These are phyloP conservation scores for Acrossocheilus wenchowensis DNA, from an alignment of 2,797 vertebrate species.

Conservation along the genomic window DNA sequence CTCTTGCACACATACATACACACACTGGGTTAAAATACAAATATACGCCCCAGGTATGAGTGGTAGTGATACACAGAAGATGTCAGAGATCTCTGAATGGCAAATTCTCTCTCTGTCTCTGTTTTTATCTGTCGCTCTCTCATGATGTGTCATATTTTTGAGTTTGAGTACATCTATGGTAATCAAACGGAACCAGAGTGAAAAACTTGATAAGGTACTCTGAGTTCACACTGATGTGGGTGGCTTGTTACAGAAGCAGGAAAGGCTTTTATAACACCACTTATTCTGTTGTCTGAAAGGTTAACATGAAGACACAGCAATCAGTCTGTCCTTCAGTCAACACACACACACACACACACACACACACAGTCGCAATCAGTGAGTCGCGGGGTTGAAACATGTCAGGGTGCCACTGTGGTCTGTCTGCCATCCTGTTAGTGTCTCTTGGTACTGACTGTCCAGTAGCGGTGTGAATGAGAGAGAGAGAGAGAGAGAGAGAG, in stretches of 20 bases:
- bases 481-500: neutral
- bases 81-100: slow-evolving; percentile 11
- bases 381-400: slow-evolving; percentile 16
- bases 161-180: neutral
- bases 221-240: slow-evolving; percentile 11
- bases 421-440: slow-evolving; percentile 39
- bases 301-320: slow-evolving; percentile 54
- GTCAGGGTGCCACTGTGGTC: slow-evolving; percentile 32
- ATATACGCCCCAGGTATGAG: slow-evolving; percentile 10
- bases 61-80: neutral
- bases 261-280: slow-evolving; percentile 53
- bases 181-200: slow-evolving; percentile 6
- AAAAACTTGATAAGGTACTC: slow-evolving; percentile 7
- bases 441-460: slow-evolving; percentile 39
- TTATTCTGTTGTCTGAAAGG: slow-evolving; percentile 53
- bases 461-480: slow-evolving; percentile 5
- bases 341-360: slow-evolving; percentile 54
- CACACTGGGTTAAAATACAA: neutral
- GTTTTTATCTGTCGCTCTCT: slow-evolving; percentile 8
- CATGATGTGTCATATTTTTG: slow-evolving; percentile 1
- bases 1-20: neutral
- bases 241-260: slow-evolving; percentile 34
- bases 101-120: neutral
- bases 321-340: slow-evolving; percentile 57
- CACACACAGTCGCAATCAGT: slow-evolving; percentile 46